Base-by-base conservation (phyloP, 2,797 vertebrate genomes). In the Sebastes melanostomus region DNA sequence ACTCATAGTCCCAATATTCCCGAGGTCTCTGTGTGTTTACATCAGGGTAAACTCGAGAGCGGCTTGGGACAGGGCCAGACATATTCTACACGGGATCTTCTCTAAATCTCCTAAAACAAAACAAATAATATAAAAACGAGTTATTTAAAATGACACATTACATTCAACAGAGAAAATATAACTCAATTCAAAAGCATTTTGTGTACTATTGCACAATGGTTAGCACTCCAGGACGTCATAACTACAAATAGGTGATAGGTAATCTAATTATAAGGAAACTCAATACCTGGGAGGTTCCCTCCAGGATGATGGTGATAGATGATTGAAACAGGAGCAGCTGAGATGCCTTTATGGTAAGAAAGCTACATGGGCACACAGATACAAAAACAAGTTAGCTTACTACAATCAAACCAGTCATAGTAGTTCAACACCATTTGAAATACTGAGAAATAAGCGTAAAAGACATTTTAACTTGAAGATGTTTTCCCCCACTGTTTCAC, bases 1-100 rank as follows among this genome's bases (percentile, higher is more conserved):
- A 97, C 90, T 97, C 97, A 34, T 97, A 97, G 89, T 97, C 97
- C 97, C 97, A 97, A 82, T 97, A 97, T 89, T 97, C 97, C 86
- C 96, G 95, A 78, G 97, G 97, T 84, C 97, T 94, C 89, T 97
- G 97, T 86, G 97, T 97, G 96, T 97, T 97, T 90, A 97, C 97
- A 80, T 97, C 97, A 29, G 96, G 96, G 94, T 97, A 97, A 94
- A 97, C 97, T 94, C 97, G 95, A 85, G 96, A 97, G 87, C 97
- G 96, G 91, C 97, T 97, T 89, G 96, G 95, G 89, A 97, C 96
- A 29, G 97, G 97, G 91, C 96, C 96, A 81, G 96, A 96, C 97
- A 97, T 97, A 95, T 95, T 96, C 93, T 94, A 94, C 84, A 94
- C 82, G 80, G 76, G 88, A 88, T 93, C 85, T 89, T 95, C 88